Percentiles rank a stretch among this genome's conserved stretches.
Evolutionary conservation across 2,797 vertebrate species (phyloP).

Genomic region (Characodon lateralis): DNA sequence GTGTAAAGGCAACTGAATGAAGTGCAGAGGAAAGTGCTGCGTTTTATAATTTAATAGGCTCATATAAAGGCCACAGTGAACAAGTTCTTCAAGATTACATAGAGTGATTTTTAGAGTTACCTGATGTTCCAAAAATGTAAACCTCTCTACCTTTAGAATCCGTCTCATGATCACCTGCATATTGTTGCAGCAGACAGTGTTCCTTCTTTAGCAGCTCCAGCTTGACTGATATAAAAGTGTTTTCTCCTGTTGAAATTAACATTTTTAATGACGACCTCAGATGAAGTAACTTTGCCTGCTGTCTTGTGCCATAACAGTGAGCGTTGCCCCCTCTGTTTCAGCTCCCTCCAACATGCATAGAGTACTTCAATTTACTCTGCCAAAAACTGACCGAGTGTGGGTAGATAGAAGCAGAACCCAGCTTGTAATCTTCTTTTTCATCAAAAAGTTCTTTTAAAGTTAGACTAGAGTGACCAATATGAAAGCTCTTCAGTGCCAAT

Average conservation of each 20-base stretch:
- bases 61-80: background rate
- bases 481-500: constrained; percentile 40
- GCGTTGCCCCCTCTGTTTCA: constrained; percentile 30
- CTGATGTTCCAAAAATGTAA: constrained; percentile 11
- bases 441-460: constrained; percentile 1
- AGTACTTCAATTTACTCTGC: constrained; percentile 9
- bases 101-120: too few relatives aligned
- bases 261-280: constrained; percentile 24
- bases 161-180: background rate
- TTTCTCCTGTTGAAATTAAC: constrained; percentile 8
- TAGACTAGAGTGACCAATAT: constrained; percentile 39
- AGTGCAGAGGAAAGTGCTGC: background rate
- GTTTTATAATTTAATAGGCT: background rate
- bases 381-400: constrained; percentile 44
- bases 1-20: constrained; percentile 12
- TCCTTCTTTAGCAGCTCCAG: constrained; percentile 6
- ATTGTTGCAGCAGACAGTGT: constrained; percentile 1
- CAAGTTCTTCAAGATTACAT: background rate
- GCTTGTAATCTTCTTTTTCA: constrained; percentile 27
- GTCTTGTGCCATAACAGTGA: constrained; percentile 22
- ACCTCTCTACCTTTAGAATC: background rate
- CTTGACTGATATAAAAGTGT: background rate
- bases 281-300: constrained; percentile 26
- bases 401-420: constrained; percentile 31
- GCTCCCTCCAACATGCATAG: constrained; percentile 18